Evolutionary conservation across 2,888 invertebrate species (phyloP), one percentile per base, ranked within the genome.

Genomic region (Diadegma fenestrale): DNA sequence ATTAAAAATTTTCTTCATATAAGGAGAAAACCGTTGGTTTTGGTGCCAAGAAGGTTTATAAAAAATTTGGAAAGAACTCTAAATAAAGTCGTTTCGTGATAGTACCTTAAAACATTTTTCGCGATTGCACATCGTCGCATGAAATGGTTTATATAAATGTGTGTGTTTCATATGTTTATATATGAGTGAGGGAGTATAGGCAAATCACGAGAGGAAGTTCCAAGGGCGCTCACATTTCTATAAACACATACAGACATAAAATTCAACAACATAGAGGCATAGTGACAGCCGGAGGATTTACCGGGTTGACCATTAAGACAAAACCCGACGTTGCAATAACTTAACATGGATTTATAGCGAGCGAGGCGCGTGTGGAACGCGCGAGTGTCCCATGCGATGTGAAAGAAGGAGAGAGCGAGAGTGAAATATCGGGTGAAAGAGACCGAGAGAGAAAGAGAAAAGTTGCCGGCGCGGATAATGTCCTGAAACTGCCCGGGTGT

Each of bases 271-370:
- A 69, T 43, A 22, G 83, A 82, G 72, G 33, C 80, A 68, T 86
- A 86, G 87, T 88, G 89, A 89, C 88, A 88, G 88, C 87, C 85
- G 77, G 88, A 91, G 90, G 90, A 92, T 92, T 92, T 90, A 90
- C 91, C 91, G 91, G 90, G 89, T 90, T 90, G 92, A 91, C 93
- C 92, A 92, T 92, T 93, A 92, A 92, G 92, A 92, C 92, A 92
- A 92, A 92, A 92, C 90, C 92, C 88, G 89, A 89, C 88, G 88
- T 89, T 90, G 91, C 92, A 91, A 91, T 93, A 93, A 92, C 91
- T 93, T 92, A 91, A 89, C 89, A 91, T 92, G 89, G 93, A 93
- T 92, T 93, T 93, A 93, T 93, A 91, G 93, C 82, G 80, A 85
- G 80, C 79, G 68, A 66, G 82, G 75, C 79, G 85, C 85, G 85